A percentile compares a stretch with the other conserved stretches of the same genome.
These are phyloP conservation scores for Pantelozetes paolii DNA, from an alignment of 2,888 invertebrate genomes.

Conservation along the genomic window DNA sequence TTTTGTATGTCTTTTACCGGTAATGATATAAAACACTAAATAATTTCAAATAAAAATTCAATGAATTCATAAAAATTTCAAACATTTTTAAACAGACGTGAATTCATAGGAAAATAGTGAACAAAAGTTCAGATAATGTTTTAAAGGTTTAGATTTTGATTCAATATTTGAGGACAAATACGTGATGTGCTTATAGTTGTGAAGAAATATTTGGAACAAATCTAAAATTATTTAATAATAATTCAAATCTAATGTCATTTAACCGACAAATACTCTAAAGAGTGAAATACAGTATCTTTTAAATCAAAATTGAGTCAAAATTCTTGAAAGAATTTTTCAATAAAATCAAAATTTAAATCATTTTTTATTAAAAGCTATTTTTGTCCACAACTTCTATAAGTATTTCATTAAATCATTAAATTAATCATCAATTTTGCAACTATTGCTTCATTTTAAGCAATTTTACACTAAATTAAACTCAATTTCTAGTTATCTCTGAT, in stretches of 20 bases:
- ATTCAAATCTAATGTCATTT: slow-evolving; percentile 6
- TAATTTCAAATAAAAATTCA: slow-evolving; percentile 61
- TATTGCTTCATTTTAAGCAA: too few species aligned
- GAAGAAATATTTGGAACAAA: neutral
- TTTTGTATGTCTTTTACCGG: slow-evolving; percentile 80
- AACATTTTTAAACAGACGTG: too few species aligned
- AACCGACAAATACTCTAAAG: neutral
- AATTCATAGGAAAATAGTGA: too few species aligned
- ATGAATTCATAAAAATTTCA: slow-evolving; percentile 44
- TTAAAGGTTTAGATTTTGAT: neutral
- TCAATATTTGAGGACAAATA: slow-evolving; percentile 16
- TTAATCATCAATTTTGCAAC: too few species aligned
- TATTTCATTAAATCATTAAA: too few species aligned
- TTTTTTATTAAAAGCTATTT: too few species aligned
- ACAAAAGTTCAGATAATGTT: neutral
- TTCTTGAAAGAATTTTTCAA: neutral
- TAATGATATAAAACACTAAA: slow-evolving; percentile 85
- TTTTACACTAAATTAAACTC: too few species aligned
- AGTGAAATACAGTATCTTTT: neutral
- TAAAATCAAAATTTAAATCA: neutral
- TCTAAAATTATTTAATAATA: slow-evolving; percentile 11
- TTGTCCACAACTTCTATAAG: too few species aligned
- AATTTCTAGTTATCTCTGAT: too few species aligned
- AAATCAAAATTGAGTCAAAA: neutral
- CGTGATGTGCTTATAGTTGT: neutral